Evolutionary conservation across 2,888 invertebrate genomes (phyloP).

Genomic region (Dione juno): DNA sequence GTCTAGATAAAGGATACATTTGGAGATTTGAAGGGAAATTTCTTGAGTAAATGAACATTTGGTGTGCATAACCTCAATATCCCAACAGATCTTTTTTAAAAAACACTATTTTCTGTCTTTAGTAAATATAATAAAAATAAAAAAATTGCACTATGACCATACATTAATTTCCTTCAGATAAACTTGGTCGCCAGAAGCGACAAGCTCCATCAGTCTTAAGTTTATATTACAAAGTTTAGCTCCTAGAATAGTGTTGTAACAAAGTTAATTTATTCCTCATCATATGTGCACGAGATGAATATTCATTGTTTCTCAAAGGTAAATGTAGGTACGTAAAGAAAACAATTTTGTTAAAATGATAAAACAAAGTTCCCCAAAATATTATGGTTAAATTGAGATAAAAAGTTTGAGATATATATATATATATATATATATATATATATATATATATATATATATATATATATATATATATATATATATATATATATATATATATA

Average conservation of each 20-base stretch:
- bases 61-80: not conserved
- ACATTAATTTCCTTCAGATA: conserved; percentile 27
- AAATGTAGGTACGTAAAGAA: not conserved
- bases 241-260: conserved; percentile 25
- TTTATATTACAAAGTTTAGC: conserved; percentile 31
- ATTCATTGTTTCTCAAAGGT: conserved; percentile 14
- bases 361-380: not conserved
- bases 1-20: too few species aligned
- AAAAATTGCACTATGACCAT: not conserved
- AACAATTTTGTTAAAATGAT: not conserved
- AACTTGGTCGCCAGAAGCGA: conserved; percentile 30
- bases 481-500: too few species aligned
- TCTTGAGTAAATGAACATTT: too few species aligned
- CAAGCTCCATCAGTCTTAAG: conserved; percentile 28
- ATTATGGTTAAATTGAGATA: not conserved
- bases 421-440: not conserved
- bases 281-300: conserved; percentile 21
- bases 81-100: too few species aligned
- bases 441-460: too few species aligned
- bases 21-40: too few species aligned
- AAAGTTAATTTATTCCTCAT: conserved; percentile 27
- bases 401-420: not conserved
- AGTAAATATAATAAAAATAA: conserved; percentile 1
- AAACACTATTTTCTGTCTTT: not conserved
- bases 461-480: too few species aligned